Evolutionary conservation across 1,140 invertebrate species (phyloP).

Genomic region (Physella acuta): DNA sequence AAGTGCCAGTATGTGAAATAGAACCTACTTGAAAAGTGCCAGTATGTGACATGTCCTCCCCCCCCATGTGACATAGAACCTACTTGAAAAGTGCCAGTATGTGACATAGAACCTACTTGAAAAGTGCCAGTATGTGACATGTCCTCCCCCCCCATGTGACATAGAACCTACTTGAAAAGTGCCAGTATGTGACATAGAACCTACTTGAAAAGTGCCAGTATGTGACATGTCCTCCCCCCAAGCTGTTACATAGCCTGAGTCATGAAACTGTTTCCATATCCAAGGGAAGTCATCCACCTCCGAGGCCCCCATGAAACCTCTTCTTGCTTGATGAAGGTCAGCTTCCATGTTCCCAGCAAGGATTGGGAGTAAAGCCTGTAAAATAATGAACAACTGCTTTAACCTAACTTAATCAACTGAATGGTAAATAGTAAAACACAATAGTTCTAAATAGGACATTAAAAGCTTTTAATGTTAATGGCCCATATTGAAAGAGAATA

Average conservation of each 20-base stretch:
- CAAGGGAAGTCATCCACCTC: constrained; percentile 76
- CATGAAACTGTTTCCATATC: constrained; percentile 58
- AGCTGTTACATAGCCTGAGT: constrained; percentile 71
- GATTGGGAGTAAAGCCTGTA: constrained; percentile 87
- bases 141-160: constrained; percentile 90
- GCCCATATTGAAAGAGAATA: too few species aligned
- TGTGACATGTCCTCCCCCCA: constrained; percentile 85
- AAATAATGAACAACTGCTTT: constrained; percentile 58
- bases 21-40: constrained; percentile 77
- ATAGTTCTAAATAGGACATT: too few species aligned
- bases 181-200: neutral
- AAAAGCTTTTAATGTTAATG: too few species aligned
- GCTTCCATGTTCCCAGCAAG: constrained; percentile 83
- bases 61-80: too few species aligned
- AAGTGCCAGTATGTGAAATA: constrained; percentile 68
- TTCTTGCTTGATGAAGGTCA: constrained; percentile 65
- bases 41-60: constrained; percentile 81
- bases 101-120: constrained; percentile 63
- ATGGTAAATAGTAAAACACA: too few species aligned
- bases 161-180: too few species aligned
- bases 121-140: constrained; percentile 82
- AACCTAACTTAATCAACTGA: too few species aligned
- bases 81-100: too few species aligned
- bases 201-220: constrained; percentile 80
- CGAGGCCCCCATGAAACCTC: constrained; percentile 70